These are phyloP conservation scores for Tipula confusa DNA, from an alignment of 2,888 invertebrate genomes.

Conservation along the genomic window DNA sequence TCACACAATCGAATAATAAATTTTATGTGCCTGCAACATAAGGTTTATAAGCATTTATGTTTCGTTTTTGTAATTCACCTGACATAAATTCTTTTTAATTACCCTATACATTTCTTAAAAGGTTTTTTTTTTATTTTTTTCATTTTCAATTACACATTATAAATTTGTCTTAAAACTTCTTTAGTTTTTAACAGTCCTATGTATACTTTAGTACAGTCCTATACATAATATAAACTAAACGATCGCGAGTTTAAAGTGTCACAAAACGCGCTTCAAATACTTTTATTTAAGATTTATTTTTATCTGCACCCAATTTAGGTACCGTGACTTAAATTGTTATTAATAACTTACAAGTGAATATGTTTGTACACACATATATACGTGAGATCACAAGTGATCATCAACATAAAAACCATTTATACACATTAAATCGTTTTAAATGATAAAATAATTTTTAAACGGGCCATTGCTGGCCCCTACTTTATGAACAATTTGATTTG, in stretches of 20 bases:
- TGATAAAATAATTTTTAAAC: too few species aligned
- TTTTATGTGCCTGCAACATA: not conserved
- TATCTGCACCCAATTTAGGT: conserved; percentile 12
- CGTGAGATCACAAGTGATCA: not conserved
- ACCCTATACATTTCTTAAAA: conserved; percentile 20
- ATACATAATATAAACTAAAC: not conserved
- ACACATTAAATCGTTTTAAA: not conserved
- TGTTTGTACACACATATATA: not conserved
- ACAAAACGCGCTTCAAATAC: not conserved
- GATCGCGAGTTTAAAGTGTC: not conserved
- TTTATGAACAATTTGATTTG: too few species aligned
- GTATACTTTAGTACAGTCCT: too few species aligned
- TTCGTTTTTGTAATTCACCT: not conserved
- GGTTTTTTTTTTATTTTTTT: not conserved
- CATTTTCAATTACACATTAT: not conserved
- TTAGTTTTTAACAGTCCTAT: not conserved
- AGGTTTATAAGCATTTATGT: not conserved
- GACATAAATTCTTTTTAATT: conserved; percentile 13
- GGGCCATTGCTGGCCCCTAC: too few species aligned
- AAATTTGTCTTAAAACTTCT: not conserved
- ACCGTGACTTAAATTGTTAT: not conserved
- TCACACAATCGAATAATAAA: not conserved
- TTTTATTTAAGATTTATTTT: not conserved
- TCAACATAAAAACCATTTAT: not conserved
- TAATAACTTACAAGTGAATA: not conserved